Conservation (phyloP, 2,113 vertebrate species). For the Hydrolagus affinis region DNA sequence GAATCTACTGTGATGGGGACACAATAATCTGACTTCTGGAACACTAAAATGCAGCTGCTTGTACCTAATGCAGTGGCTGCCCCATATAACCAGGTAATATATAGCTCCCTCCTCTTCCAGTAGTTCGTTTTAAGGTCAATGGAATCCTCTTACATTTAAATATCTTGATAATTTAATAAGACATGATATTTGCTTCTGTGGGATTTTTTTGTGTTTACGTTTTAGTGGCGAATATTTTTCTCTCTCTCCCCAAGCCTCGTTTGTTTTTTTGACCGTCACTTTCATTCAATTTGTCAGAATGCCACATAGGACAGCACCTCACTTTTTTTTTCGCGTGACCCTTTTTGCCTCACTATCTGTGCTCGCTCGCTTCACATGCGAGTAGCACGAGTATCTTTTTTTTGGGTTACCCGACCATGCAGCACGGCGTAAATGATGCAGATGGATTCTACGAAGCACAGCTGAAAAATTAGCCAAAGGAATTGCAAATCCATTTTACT, state of each 20-base stretch:
- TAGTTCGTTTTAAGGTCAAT: constrained; percentile 20
- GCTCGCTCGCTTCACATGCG: constrained; percentile 45
- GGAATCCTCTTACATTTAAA: background rate
- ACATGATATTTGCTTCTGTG: background rate
- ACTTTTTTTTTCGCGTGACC: constrained; percentile 58
- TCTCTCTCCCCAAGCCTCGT: background rate
- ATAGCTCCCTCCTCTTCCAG: background rate
- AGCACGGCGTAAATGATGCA: too few relatives aligned
- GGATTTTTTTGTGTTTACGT: background rate
- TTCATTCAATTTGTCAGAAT: constrained; percentile 64
- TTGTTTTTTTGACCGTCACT: background rate
- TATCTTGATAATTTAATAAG: constrained; percentile 10
- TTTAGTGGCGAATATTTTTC: background rate
- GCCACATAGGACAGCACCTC: constrained; percentile 74
- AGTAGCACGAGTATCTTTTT: constrained; percentile 66
- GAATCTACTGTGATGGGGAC: constrained; percentile 52
- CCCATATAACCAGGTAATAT: constrained; percentile 31
- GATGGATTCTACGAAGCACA: background rate
- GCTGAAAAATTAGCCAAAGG: background rate
- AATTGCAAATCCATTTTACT: background rate
- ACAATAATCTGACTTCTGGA: constrained; percentile 40
- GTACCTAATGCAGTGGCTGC: constrained; percentile 27
- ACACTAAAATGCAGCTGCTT: constrained; percentile 48
- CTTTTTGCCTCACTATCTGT: constrained; percentile 67
- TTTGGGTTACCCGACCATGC: constrained; percentile 22